Conservation (phyloP, 2,888 invertebrate genomes). For the Drosophila dives region DNA sequence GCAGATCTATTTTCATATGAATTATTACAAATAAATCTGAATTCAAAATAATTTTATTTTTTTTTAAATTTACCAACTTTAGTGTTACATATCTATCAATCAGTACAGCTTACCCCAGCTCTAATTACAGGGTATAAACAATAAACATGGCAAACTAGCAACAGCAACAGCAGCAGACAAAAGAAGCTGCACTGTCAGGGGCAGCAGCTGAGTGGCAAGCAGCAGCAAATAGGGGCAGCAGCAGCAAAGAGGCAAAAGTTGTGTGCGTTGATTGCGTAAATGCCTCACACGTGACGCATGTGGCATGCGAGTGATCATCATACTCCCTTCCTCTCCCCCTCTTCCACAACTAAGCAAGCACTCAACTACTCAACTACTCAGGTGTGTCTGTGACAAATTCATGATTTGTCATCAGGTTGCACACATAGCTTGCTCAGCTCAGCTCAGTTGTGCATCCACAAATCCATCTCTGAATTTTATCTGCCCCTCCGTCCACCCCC, state of each 20-base stretch:
- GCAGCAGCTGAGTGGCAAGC: conserved; percentile 1
- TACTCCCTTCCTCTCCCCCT: too few relatives aligned
- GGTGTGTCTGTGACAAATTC: conserved; percentile 60
- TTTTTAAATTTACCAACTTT: too few relatives aligned
- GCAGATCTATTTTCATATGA: too few relatives aligned
- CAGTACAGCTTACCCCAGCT: neutral
- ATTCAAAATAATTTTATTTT: too few relatives aligned
- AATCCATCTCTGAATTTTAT: neutral
- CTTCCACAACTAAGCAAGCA: neutral
- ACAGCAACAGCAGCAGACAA: conserved; percentile 9
- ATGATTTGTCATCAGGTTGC: conserved; percentile 68
- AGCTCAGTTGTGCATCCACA: neutral
- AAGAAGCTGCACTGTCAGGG: conserved; percentile 42
- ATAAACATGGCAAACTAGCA: conserved; percentile 12
- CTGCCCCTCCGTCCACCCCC: neutral
- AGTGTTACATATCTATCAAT: neutral
- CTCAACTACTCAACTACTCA: neutral
- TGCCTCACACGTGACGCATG: conserved; percentile 68
- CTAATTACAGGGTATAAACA: conserved; percentile 27
- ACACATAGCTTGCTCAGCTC: neutral
- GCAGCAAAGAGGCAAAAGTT: neutral
- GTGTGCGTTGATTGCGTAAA: conserved; percentile 63
- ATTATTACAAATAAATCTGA: too few relatives aligned
- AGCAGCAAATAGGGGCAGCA: conserved; percentile 11
- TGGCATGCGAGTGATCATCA: conserved; percentile 50